Base-by-base conservation (phyloP, 2,888 invertebrate genomes). In the Leptinotarsa peninsularis region DNA sequence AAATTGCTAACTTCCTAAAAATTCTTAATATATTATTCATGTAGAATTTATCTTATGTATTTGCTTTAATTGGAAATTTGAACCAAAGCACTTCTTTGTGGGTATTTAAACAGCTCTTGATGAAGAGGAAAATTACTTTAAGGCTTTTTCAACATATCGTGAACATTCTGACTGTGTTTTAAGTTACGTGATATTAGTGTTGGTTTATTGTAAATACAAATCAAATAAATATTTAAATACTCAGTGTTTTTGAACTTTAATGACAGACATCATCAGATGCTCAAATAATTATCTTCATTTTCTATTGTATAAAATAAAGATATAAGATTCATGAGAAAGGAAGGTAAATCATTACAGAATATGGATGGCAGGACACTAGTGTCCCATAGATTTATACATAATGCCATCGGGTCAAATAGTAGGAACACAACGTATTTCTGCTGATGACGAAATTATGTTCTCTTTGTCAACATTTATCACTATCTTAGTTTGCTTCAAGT, bases 1-100 rank as follows among this genome's bases (percentile, higher is more conserved):
- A 73, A 73, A 73, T 70, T n/a, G 58, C 58, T 70, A 58, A 49
- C 50, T 54, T 54, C 50, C 54, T 23, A 15, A 49, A 43, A 49
- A 56, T 49, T 58, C 18, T 49, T 70, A 58, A 33, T 70, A 13
- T 70, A 43, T 49, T n/a, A 23, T 68, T 23, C 21, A 58, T n/a
- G 58, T 43, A 63, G 63, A 33, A 63, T 63, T n/a, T 33, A 43
- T n/a, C 18, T n/a, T n/a, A 3, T 33, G n/a, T 63, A 33, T 33
- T n/a, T 43, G 33, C 33, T 43, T n/a, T 2, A 63, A 63, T 43
- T 23, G 23, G n/a, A 33, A 10, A 63, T 63, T 15, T n/a, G 5
- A 21, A 33, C 27, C 27, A 27, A 21, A 63, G 15, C 5, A 63
- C 15, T n/a, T n/a, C 1, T 63, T 63, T n/a, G 13, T 33, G 27